Evolutionary conservation across 2,113 vertebrate species (phyloP).

Genomic region (Entelurus aequoreus): DNA sequence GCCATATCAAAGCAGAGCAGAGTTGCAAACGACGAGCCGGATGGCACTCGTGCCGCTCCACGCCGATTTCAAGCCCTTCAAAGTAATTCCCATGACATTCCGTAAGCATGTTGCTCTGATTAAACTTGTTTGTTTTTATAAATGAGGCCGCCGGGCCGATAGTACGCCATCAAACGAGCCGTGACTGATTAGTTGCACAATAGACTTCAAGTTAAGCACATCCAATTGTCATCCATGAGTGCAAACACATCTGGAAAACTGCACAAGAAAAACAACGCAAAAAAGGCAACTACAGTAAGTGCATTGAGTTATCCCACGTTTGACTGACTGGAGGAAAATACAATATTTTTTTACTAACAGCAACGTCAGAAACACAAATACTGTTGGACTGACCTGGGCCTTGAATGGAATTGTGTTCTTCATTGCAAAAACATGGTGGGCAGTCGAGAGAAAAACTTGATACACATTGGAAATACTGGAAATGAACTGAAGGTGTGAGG

Average conservation of each 20-base stretch:
- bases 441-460: too few species aligned
- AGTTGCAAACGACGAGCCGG: slow-evolving; percentile 32
- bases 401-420: too few species aligned
- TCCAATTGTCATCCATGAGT: slow-evolving; percentile 40
- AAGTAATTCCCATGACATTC: slow-evolving; percentile 34
- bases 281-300: neutral
- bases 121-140: slow-evolving; percentile 50
- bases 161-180: slow-evolving; percentile 44
- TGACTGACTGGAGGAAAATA: neutral
- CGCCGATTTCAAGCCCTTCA: slow-evolving; percentile 22
- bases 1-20: neutral
- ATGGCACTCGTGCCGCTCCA: slow-evolving; percentile 19
- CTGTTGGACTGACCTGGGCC: too few species aligned
- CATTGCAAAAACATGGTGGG: too few species aligned
- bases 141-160: slow-evolving; percentile 48
- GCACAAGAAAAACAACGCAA: neutral
- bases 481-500: too few species aligned
- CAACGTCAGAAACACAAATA: too few species aligned
- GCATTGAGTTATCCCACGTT: neutral
- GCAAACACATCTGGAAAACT: slow-evolving; percentile 50
- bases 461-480: too few species aligned
- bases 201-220: slow-evolving; percentile 43
- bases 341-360: too few species aligned
- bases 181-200: slow-evolving; percentile 51
- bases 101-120: slow-evolving; percentile 44